Conservation (phyloP, 2,797 vertebrate genomes). For the Brachyrhaphis roseni region DNA sequence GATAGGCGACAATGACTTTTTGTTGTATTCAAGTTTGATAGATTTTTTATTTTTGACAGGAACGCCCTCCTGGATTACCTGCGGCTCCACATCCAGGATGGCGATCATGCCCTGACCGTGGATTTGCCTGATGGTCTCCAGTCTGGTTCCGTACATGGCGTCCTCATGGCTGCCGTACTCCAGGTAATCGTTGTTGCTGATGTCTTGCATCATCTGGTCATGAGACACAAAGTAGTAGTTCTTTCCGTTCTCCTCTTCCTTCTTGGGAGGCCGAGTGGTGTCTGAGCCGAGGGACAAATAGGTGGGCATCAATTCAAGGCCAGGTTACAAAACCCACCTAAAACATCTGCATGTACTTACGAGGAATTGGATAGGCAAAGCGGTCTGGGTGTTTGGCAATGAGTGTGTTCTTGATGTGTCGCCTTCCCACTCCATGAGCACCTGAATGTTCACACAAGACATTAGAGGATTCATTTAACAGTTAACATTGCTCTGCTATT, state of each 20-base stretch:
- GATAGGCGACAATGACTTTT: neutral
- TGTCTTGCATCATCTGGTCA: constrained; percentile 99
- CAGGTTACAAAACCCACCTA: neutral
- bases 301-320: neutral
- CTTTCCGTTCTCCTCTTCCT: constrained; percentile 99
- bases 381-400: constrained; percentile 98
- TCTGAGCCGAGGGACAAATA: constrained; percentile 76
- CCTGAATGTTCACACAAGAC: constrained; percentile 74
- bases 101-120: constrained; percentile 94
- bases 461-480: neutral
- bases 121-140: constrained; percentile 99
- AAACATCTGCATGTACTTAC: constrained; percentile 79
- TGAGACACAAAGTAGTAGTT: constrained; percentile 99
- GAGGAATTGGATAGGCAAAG: constrained; percentile 98
- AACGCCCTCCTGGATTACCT: constrained; percentile 70
- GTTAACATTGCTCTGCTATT: too few species aligned
- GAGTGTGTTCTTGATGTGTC: constrained; percentile 99
- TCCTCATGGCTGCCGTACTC: constrained; percentile 99
- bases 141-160: constrained; percentile 97
- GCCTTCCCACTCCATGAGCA: constrained; percentile 95
- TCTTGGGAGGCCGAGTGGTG: constrained; percentile 97
- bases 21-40: neutral
- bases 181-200: constrained; percentile 99
- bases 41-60: neutral
- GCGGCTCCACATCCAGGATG: constrained; percentile 98